These are phyloP conservation scores for Ctena decussata DNA, from an alignment of 2,888 invertebrate species.

Conservation along the genomic window DNA sequence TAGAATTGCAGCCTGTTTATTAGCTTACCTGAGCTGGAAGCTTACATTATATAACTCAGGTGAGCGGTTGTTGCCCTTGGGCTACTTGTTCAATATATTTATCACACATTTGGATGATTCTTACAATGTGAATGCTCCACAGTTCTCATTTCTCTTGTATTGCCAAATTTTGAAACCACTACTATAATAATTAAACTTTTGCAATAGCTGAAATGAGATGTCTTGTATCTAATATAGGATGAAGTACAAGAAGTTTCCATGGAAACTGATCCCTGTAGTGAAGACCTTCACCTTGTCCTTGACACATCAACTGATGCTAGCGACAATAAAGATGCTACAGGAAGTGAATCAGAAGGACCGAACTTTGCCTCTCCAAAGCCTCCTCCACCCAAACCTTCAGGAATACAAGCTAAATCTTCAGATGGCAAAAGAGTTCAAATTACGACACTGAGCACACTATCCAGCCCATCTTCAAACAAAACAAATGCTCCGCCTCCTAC, in stretches of 20 bases:
- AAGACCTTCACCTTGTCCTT: conserved; percentile 71
- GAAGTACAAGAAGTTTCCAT: conserved; percentile 47
- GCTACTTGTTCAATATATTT: no score
- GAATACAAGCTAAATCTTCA: conserved; percentile 49
- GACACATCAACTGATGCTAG: conserved; percentile 66
- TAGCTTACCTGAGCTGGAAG: no score
- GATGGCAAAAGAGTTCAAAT: conserved; percentile 67
- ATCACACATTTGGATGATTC: no score
- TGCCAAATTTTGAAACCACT: no score
- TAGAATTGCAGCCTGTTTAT: no score
- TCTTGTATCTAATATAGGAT: no score
- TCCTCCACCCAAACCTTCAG: conserved; percentile 23
- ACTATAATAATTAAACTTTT: no score
- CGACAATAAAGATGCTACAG: conserved; percentile 9
- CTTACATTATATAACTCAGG: no score
- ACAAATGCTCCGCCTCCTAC: not conserved
- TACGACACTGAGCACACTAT: conserved; percentile 62
- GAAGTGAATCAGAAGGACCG: not conserved
- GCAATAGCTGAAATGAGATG: no score
- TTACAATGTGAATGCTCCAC: no score
- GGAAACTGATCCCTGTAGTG: conserved; percentile 70
- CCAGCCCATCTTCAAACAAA: not conserved
- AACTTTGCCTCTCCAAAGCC: conserved; percentile 17
- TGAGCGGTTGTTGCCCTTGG: no score
- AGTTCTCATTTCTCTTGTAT: no score